Base-by-base conservation (phyloP, 2,797 vertebrate species). In the Cottoperca gobio region DNA sequence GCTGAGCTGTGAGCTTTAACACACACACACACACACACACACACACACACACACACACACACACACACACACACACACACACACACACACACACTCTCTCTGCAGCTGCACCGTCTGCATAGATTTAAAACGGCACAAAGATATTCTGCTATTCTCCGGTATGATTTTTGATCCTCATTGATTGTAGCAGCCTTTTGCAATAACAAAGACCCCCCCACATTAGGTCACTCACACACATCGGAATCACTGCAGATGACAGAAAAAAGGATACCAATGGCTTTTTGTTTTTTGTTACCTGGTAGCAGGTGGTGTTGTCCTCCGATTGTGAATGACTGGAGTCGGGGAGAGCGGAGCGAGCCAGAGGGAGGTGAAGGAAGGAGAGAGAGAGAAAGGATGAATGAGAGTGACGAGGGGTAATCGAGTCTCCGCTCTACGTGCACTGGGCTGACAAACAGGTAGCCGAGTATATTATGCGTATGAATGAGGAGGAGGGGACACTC, bases 321-420 rank as follows among this genome's bases (percentile, higher is more conserved):
- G 70, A 49, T 89, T 89, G 86, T 93, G 87, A 90, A 90, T 90
- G 91, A 88, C 69, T 60, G 76, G 86, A 83, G 80, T 63, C 49
- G 7, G 52, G 80, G 68, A 70, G 81, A 76, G 84, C 60, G 21
- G 70, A 67, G 71, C 75, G 62, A 70, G 76, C 46, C 71, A 59
- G 68, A 78, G 84, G 74, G 81, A 82, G 73, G 81, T 73, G 63
- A 83, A 64, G 82, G 75, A 83, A 79, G 71, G 82, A 67, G 79
- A 50, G 78, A 79, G 82, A 65, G 78, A 71, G 73, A 91, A 91
- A 90, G 85, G 90, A 93, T 93, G 94, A 94, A 94, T 94, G 94
- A 93, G 92, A 86, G 87, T 86, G 90, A 82, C 73, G 70, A 86
- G 82, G 84, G 91, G 84, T 79, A 79, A 82, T 78, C 70, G 86